Percentiles rank a stretch among this genome's conserved stretches.
phyloP scores from a whole-genome alignment of 1,140 invertebrate species.

The Diabrotica virgifera region DNA sequence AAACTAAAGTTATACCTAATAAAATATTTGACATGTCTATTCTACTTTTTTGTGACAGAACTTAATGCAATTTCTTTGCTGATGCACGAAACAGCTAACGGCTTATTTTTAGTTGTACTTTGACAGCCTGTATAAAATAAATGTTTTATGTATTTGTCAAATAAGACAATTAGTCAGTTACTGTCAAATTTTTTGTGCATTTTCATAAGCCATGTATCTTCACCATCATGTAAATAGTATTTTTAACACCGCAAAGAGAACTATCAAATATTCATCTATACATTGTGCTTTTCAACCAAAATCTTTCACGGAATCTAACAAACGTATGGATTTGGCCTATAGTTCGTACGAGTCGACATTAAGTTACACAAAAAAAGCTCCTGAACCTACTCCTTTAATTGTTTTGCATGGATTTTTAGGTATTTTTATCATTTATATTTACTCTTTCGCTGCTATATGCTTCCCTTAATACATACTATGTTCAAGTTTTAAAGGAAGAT shows the following conservation, averaged over 20 bases:
- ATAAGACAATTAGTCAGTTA: background rate
- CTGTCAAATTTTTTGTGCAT: background rate
- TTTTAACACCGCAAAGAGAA: background rate
- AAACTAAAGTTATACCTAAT: no score
- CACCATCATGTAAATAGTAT: conserved; percentile 13
- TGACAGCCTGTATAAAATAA: no score
- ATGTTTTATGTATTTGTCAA: background rate
- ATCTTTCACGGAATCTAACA: background rate
- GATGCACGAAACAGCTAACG: no score
- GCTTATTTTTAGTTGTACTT: no score
- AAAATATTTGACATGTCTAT: no score
- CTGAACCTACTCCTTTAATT: conserved; percentile 22
- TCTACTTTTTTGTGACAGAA: no score
- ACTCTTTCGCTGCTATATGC: no score
- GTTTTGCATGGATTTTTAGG: conserved; percentile 63
- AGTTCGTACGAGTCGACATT: conserved; percentile 32
- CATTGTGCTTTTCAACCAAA: background rate
- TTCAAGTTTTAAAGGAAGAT: no score
- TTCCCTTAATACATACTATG: no score
- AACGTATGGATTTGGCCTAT: conserved; percentile 30
- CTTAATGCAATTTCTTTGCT: no score
- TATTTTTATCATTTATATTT: background rate
- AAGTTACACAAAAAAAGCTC: conserved; percentile 14
- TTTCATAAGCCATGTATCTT: conserved; percentile 9
- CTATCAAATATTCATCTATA: background rate